Conservation (phyloP, 1,140 invertebrate species). For the Papilio helenus region DNA sequence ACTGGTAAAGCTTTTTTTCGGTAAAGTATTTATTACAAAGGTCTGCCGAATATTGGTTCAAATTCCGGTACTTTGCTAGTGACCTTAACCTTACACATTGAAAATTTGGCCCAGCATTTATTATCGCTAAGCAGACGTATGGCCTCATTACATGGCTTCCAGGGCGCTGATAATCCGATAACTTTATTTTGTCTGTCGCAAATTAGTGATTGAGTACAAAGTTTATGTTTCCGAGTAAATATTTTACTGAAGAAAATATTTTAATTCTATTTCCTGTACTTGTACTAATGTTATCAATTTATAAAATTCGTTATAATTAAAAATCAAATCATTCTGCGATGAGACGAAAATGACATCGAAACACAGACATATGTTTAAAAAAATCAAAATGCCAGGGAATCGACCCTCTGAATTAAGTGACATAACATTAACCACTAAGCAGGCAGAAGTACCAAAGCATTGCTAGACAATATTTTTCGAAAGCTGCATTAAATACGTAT, state of each 20-base stretch:
- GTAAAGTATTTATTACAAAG: not conserved
- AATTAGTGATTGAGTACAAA: not conserved
- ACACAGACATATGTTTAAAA: no score
- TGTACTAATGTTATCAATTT: not conserved
- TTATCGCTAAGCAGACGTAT: not conserved
- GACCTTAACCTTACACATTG: not conserved
- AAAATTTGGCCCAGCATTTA: not conserved
- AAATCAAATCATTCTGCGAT: not conserved
- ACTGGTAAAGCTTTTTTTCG: no score
- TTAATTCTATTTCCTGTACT: not conserved
- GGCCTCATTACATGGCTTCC: constrained; percentile 10
- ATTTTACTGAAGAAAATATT: not conserved
- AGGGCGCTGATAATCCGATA: not conserved
- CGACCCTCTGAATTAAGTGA: not conserved
- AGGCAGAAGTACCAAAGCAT: not conserved
- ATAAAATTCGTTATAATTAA: not conserved
- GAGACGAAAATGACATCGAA: not conserved
- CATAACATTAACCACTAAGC: not conserved
- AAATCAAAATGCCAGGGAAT: not conserved
- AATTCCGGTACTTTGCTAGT: not conserved
- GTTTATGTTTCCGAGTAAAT: not conserved
- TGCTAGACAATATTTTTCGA: not conserved
- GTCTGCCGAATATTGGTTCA: not conserved
- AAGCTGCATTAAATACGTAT: not conserved
- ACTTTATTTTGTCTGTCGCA: not conserved